These are phyloP conservation scores for Dynastes grantii DNA, from an alignment of 2,888 invertebrate genomes.

Conservation along the genomic window DNA sequence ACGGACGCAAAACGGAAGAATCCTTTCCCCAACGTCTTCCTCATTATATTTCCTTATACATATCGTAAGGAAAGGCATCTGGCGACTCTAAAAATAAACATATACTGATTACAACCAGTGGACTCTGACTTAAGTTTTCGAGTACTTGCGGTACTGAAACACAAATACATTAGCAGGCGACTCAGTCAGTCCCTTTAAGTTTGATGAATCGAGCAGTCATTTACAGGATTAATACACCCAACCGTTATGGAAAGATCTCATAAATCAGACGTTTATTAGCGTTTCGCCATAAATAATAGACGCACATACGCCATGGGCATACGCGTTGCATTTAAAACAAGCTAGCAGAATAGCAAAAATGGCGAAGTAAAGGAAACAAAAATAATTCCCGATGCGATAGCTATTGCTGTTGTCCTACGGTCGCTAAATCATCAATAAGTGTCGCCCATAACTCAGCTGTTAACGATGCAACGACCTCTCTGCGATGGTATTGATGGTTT, in stretches of 20 bases:
- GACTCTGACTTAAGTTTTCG: neutral
- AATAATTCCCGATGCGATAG: conserved; percentile 13
- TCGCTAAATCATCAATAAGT: conserved; percentile 39
- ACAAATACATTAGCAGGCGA: conserved; percentile 5
- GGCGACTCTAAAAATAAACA: conserved; percentile 21
- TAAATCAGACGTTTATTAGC: conserved; percentile 39
- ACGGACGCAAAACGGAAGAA: conserved; percentile 13
- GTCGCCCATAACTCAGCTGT: conserved; percentile 31
- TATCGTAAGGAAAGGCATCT: conserved; percentile 10
- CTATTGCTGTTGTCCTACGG: conserved; percentile 15
- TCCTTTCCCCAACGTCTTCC: neutral
- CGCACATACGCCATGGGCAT: conserved; percentile 7
- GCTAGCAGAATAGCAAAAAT: conserved; percentile 16
- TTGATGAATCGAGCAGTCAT: conserved; percentile 35
- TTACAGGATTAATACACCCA: conserved; percentile 24
- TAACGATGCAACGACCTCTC: conserved; percentile 14
- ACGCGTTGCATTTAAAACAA: neutral
- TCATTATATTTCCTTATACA: conserved; percentile 3
- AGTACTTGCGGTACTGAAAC: neutral
- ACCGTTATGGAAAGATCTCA: conserved; percentile 30
- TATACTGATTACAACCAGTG: conserved; percentile 5
- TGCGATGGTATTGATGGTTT: conserved; percentile 2
- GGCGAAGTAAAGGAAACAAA: neutral
- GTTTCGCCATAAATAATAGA: conserved; percentile 33
- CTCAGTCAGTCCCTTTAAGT: conserved; percentile 16